Evolutionary conservation across 2,888 invertebrate species (phyloP).

Genomic region (Chydorus sphaericus): DNA sequence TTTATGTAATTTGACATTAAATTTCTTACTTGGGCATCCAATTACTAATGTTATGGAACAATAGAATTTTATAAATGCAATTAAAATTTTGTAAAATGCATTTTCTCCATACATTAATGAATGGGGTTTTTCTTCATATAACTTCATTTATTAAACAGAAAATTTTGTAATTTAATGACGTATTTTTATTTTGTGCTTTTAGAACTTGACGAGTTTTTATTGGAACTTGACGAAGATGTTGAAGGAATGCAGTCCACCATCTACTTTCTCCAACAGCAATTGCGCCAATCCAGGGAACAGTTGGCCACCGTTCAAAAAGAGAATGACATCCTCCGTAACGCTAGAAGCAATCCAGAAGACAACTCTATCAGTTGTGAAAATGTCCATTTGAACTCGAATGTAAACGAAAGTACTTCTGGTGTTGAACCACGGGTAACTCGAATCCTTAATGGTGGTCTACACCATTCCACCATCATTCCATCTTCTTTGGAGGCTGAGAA

Average conservation of each 20-base stretch:
- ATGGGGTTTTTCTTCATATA: neutral
- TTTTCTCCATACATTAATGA: neutral
- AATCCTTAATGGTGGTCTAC: too few relatives aligned
- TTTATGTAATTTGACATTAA: neutral
- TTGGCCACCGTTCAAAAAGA: constrained; percentile 46
- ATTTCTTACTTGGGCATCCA: neutral
- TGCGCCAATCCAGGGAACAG: constrained; percentile 64
- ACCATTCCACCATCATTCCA: too few relatives aligned
- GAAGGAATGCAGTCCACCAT: constrained; percentile 98
- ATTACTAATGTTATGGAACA: neutral
- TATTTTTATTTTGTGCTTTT: constrained; percentile 23
- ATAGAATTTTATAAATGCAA: neutral
- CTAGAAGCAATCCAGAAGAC: neutral
- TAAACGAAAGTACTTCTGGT: too few relatives aligned
- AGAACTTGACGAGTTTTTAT: constrained; percentile 89
- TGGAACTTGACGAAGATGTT: constrained; percentile 91
- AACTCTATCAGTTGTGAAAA: too few relatives aligned
- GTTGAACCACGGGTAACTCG: too few relatives aligned
- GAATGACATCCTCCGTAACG: constrained; percentile 20
- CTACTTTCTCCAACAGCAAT: constrained; percentile 79
- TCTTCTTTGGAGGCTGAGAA: too few relatives aligned
- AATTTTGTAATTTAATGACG: too few relatives aligned
- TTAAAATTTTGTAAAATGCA: neutral
- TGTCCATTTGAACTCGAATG: too few relatives aligned
- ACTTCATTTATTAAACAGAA: too few relatives aligned